Conservation (phyloP, 2,888 invertebrate genomes). For the Cancer borealis region DNA sequence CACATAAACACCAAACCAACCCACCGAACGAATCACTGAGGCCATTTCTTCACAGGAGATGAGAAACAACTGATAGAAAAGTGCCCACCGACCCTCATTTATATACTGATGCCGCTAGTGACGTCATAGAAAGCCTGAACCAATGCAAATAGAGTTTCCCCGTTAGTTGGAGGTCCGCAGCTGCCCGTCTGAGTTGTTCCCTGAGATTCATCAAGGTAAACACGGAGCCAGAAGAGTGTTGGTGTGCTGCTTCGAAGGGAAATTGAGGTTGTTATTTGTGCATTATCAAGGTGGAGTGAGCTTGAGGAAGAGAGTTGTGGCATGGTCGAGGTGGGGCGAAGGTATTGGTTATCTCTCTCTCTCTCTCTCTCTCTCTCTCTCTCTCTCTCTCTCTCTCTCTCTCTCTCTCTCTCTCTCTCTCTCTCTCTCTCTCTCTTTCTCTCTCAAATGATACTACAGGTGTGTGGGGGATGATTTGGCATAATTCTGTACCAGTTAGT, state of each 20-base stretch:
- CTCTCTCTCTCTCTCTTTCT: conserved; percentile 21
- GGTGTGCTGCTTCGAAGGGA: not conserved
- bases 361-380: conserved; percentile 38
- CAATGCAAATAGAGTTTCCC: not conserved
- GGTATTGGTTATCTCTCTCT: not conserved
- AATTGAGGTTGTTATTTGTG: not conserved
- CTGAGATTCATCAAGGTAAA: not conserved
- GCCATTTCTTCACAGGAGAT: not conserved
- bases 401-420: conserved; percentile 39
- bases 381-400: conserved; percentile 39
- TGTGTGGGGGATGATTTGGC: no score
- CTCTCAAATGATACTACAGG: not conserved
- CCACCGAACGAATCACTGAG: not conserved
- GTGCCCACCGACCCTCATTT: not conserved
- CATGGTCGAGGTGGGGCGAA: not conserved
- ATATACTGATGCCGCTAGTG: not conserved
- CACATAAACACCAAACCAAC: not conserved
- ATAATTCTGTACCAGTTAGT: no score
- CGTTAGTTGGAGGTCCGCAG: not conserved
- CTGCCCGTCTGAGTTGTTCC: not conserved
- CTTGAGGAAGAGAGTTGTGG: not conserved
- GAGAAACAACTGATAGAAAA: not conserved
- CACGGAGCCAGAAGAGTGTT: not conserved
- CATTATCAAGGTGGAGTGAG: not conserved
- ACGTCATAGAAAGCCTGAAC: conserved; percentile 25